Evolutionary conservation across 1,140 invertebrate species (phyloP), one percentile per base, ranked within the genome.

Genomic region (Tyrophagus putrescentiae): DNA sequence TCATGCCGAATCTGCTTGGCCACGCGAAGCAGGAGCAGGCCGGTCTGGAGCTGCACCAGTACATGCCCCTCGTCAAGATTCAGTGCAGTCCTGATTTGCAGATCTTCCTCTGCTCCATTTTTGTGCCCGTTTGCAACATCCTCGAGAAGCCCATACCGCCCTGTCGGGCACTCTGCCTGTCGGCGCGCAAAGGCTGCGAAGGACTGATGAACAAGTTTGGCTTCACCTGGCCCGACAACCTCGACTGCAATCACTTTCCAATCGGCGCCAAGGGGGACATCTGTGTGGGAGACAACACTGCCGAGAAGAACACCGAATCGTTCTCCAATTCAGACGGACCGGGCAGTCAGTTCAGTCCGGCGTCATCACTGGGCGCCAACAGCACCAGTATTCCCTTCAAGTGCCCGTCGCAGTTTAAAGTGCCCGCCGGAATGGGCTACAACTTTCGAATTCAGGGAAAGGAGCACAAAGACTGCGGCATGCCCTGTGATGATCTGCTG

Each of bases 11-110:
- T 75, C 69, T 95, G 32, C 74, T 97, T 63, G 84, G 87, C 57
- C 94, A 98, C 67, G 81, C 83, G 54, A 92, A 84, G 65, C 92
- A 98, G 73, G 87, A 95, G 66, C 92, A 97, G 66, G 95, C 94
- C 21, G 91, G 85, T 1, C 73, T 85, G 53, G 91, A 96, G 67
- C 82, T 98, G 0, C 85, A 94, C 70, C 85, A 92, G 69, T 97
- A 90, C 70, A 86, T 86, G 60, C 90, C 94, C 2, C 73, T 98
- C n/a, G 84, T 98, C 1, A 96, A 97, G 76, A 82, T 96, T 4
- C 82, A 91, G 65, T 98, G 95, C 72, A 94, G 89, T 64, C 81
- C 85, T 0, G 87, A 97, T 71, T 74, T 97, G 31, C 85, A 91
- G 70, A 85, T 97, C 63, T 98, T 99, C 71, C 74, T 99, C 21